Conservation (phyloP, 2,797 vertebrate species). For the Cryptoprocta ferox region DNA sequence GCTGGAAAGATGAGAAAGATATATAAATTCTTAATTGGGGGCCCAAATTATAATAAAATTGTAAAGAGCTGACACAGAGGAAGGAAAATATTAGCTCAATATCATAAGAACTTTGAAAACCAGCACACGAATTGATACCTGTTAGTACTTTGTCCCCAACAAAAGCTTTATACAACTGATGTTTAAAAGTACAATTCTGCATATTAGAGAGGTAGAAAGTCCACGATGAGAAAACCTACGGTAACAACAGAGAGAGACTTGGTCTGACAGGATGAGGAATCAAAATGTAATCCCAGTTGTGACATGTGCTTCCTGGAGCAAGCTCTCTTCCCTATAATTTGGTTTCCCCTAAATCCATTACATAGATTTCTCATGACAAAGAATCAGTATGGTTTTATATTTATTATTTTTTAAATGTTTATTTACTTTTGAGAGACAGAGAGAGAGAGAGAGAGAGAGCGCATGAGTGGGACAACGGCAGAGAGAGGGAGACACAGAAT, state of each 20-base stretch:
- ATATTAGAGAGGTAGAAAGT: neutral
- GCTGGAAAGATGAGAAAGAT: neutral
- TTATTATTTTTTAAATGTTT: no score
- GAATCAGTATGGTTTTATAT: neutral
- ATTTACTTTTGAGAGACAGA: no score
- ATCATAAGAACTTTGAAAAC: neutral
- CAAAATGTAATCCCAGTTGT: conserved; percentile 41
- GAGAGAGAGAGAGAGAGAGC: no score
- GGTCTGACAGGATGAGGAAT: neutral
- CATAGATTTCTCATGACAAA: neutral
- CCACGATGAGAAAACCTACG: neutral
- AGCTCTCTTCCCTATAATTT: neutral
- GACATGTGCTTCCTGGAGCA: neutral
- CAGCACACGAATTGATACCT: neutral
- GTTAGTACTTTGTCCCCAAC: neutral
- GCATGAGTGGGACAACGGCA: no score
- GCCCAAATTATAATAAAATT: conserved; percentile 28
- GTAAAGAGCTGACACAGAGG: neutral
- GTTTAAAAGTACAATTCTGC: neutral
- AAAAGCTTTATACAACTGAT: conserved; percentile 28
- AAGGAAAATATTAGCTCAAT: conserved; percentile 13
- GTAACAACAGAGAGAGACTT: neutral
- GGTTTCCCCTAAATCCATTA: neutral
- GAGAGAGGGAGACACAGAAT: no score
- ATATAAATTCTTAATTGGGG: neutral